A percentile compares a stretch with the other conserved stretches of the same genome.
Evolutionary conservation across 2,888 invertebrate species (phyloP).

Genomic region (Drosophila picticornis): DNA sequence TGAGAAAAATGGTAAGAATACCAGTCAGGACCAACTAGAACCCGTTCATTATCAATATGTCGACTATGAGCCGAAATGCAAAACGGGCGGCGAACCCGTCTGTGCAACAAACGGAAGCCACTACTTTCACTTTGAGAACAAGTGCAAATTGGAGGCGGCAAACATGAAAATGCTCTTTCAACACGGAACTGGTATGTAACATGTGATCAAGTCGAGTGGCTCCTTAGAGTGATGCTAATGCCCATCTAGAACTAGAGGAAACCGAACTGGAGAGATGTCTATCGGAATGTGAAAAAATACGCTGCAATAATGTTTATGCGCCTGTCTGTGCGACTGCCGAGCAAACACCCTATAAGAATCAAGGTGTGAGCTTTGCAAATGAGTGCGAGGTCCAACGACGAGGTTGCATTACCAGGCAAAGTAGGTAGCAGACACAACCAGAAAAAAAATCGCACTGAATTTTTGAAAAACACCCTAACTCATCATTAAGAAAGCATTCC

Average conservation of each 20-base stretch:
- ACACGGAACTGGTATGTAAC: constrained; percentile 53
- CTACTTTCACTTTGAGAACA: constrained; percentile 61
- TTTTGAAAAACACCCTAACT: neutral
- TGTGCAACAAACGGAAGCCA: constrained; percentile 61
- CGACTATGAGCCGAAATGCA: constrained; percentile 62
- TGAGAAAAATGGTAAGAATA: neutral
- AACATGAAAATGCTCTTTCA: constrained; percentile 65
- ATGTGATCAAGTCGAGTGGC: neutral
- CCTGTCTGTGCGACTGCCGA: constrained; percentile 57
- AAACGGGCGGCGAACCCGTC: constrained; percentile 54
- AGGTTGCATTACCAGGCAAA: constrained; percentile 55
- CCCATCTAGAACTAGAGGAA: constrained; percentile 54
- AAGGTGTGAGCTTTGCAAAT: constrained; percentile 52
- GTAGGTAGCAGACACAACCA: constrained; percentile 25
- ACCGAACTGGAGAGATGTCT: constrained; percentile 56
- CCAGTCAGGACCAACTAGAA: constrained; percentile 6
- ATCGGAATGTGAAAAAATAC: constrained; percentile 50
- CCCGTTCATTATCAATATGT: constrained; percentile 61
- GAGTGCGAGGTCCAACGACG: constrained; percentile 58
- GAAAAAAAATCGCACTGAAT: neutral
- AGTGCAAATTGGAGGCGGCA: constrained; percentile 61
- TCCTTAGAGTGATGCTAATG: too few relatives aligned
- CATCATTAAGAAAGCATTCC: too few relatives aligned
- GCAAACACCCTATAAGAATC: neutral
- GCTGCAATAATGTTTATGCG: constrained; percentile 33